These are phyloP conservation scores for Campoletis sonorensis DNA, from an alignment of 1,140 invertebrate genomes.

Conservation along the genomic window DNA sequence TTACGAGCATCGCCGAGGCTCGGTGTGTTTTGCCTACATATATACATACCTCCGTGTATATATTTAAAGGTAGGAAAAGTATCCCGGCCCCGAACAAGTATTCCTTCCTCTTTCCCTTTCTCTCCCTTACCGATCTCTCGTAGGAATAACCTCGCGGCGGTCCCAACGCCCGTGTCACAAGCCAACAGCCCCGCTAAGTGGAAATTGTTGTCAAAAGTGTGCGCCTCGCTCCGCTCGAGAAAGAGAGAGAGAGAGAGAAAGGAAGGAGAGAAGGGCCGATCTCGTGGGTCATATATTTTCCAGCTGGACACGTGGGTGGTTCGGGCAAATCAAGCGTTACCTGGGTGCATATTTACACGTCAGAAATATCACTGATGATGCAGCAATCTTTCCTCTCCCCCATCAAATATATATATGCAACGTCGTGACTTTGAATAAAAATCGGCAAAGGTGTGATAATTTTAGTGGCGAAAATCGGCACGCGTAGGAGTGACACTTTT, in stretches of 20 bases:
- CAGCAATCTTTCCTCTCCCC: neutral
- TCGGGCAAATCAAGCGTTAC: constrained; percentile 42
- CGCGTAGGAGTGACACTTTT: neutral
- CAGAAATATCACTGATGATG: constrained; percentile 31
- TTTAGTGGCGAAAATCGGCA: neutral
- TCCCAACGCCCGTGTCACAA: constrained; percentile 64
- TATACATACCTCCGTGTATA: neutral
- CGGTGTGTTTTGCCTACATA: constrained; percentile 4
- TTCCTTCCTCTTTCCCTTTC: constrained; percentile 38
- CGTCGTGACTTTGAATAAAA: neutral
- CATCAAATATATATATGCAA: neutral
- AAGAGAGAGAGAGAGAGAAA: constrained; percentile 3
- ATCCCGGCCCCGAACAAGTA: constrained; percentile 37
- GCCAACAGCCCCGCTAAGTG: constrained; percentile 71
- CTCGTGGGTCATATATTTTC: constrained; percentile 66
- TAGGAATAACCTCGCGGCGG: constrained; percentile 29
- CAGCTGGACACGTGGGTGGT: constrained; percentile 60
- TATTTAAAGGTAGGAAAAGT: constrained; percentile 6
- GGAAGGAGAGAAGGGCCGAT: constrained; percentile 11
- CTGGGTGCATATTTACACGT: constrained; percentile 37
- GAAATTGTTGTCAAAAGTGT: constrained; percentile 76
- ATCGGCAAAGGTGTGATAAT: neutral
- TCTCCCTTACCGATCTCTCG: constrained; percentile 34
- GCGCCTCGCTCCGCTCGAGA: constrained; percentile 43
- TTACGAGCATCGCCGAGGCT: neutral